Evolutionary conservation across 2,888 invertebrate genomes (phyloP).

Genomic region (Cantharis rustica): DNA sequence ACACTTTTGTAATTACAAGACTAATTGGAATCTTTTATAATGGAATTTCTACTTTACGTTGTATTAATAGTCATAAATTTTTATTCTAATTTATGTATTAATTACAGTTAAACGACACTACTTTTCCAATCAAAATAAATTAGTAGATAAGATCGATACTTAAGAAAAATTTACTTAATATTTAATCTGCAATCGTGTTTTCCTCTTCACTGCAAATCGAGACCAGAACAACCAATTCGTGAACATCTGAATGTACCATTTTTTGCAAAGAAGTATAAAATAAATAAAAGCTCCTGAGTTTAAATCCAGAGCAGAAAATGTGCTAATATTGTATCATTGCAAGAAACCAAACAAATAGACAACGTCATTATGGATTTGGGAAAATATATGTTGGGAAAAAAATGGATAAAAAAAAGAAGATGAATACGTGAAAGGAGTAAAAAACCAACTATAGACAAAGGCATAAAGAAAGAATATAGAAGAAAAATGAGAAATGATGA

Average conservation of each 20-base stretch:
- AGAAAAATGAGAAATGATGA: too few species aligned
- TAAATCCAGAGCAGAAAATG: too few species aligned
- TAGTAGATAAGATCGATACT: not conserved
- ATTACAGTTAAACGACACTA: not conserved
- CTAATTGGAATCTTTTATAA: conserved; percentile 17
- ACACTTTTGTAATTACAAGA: conserved; percentile 14
- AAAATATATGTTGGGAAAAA: too few species aligned
- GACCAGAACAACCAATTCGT: not conserved
- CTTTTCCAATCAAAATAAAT: not conserved
- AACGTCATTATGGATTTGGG: too few species aligned
- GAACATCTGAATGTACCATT: not conserved
- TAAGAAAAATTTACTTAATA: not conserved
- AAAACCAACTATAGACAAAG: too few species aligned
- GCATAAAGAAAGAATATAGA: too few species aligned
- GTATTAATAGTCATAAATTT: conserved; percentile 9
- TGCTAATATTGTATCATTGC: too few species aligned
- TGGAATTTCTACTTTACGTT: conserved; percentile 11
- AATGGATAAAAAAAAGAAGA: too few species aligned
- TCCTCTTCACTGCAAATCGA: not conserved
- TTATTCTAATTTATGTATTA: not conserved
- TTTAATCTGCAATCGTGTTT: not conserved
- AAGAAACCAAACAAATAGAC: too few species aligned
- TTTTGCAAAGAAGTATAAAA: too few species aligned
- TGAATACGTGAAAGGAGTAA: too few species aligned
- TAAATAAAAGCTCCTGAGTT: too few species aligned